Evolutionary conservation across 2,797 vertebrate species (phyloP), one percentile per base, ranked within the genome.

Genomic region (Cryptoblepharus egeriae): DNA sequence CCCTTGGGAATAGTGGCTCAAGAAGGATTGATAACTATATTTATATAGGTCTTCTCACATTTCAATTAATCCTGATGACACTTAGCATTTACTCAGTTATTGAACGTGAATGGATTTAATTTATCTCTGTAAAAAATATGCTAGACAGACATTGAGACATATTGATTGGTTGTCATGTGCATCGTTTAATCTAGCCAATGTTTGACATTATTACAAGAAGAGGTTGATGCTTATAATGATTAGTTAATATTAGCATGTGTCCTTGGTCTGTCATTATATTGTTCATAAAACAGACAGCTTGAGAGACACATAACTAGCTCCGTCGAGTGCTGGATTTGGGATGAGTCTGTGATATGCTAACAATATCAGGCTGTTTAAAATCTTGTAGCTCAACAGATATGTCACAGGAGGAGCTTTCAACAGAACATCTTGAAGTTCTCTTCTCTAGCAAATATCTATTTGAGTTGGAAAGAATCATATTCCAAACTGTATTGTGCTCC

Each of bases 221-320:
- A 79, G 49, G 65, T 15, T 70, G 65, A 30, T 70, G 65, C 42
- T 79, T 79, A 42, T 79, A 79, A 79, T 70, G 35, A 79, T 69
- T 69, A 79, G 35, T 26, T 42, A 60, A 35, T 32, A 69, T 58
- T 39, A 42, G 52, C 52, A 58, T 58, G 55, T 70, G 52, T 58
- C 52, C 37, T 69, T 70, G 58, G 68, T 69, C 65, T 79, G 65
- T 39, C 28, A 58, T 68, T 78, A 68, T 37, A 32, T 37, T 78
- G 24, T 70, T 42, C 65, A 79, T 79, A 70, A 58, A 39, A 79
- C 13, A 61, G 74, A 42, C 57, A 30, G 11, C 3, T 15, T 65
- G 61, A 77, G 20, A 64, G 42, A 12, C 35, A 55, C 22, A 42
- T n/a, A 15, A 52, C 9, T 78, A 20, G 12, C 16, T 32, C 64